Conservation (phyloP, 2,797 vertebrate genomes). For the Lacerta agilis region DNA sequence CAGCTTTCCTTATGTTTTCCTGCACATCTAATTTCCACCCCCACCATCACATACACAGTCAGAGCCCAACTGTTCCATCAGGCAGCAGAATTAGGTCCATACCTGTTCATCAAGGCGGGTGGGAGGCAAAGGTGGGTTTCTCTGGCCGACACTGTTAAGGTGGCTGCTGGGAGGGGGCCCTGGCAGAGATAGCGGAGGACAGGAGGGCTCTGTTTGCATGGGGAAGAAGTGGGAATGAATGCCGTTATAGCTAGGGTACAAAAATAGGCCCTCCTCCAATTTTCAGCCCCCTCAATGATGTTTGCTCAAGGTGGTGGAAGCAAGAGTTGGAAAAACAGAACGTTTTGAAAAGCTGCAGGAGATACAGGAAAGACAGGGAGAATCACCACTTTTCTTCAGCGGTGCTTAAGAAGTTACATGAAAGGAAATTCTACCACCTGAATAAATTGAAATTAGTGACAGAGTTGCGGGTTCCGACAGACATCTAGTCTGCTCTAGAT, state of each 20-base stretch:
- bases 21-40: neutral
- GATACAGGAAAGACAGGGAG: neutral
- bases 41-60: neutral
- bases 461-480: neutral
- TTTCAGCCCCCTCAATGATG: no score
- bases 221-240: neutral
- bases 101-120: slow-evolving; percentile 3
- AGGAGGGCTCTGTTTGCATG: slow-evolving; percentile 1
- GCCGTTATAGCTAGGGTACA: neutral
- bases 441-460: neutral
- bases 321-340: neutral
- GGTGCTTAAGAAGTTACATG: neutral
- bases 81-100: neutral
- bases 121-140: neutral
- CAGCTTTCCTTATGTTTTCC: neutral
- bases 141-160: neutral
- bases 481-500: neutral
- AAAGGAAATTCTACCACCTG: neutral
- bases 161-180: slow-evolving; percentile 8
- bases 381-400: neutral
- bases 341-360: neutral
- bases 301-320: neutral
- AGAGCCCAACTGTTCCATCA: neutral
- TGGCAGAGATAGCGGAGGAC: slow-evolving; percentile 9
- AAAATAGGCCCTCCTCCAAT: neutral